Evolutionary conservation across 2,888 invertebrate genomes (phyloP).

Genomic region (Loripinus fragilis): DNA sequence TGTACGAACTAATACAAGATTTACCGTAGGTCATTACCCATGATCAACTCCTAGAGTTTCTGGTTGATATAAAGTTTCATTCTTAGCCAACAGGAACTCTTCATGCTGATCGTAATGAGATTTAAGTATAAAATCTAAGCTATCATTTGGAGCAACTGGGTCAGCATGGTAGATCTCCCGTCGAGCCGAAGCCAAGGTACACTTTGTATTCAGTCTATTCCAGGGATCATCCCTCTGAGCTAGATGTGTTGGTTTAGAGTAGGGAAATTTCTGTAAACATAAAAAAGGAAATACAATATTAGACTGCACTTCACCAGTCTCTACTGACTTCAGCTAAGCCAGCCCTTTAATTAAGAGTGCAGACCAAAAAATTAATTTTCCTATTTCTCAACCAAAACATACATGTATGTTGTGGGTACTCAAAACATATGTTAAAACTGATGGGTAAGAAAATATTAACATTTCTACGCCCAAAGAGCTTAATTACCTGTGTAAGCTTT

Average conservation of each 20-base stretch:
- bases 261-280: conserved; percentile 73
- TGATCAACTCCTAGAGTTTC: conserved; percentile 80
- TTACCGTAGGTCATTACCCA: too few relatives aligned
- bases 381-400: too few relatives aligned
- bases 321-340: too few relatives aligned
- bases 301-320: too few relatives aligned
- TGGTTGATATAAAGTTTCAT: conserved; percentile 81
- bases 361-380: too few relatives aligned
- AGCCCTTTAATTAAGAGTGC: too few relatives aligned
- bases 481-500: too few relatives aligned
- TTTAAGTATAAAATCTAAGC: conserved; percentile 83
- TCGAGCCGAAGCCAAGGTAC: conserved; percentile 79
- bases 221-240: conserved; percentile 81
- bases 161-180: conserved; percentile 80
- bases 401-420: too few relatives aligned
- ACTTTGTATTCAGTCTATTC: conserved; percentile 78
- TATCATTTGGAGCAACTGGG: conserved; percentile 81
- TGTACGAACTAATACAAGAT: too few relatives aligned
- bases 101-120: conserved; percentile 82
- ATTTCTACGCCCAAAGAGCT: too few relatives aligned
- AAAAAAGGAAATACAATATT: conserved; percentile 9
- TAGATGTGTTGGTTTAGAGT: conserved; percentile 77
- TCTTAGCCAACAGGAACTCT: conserved; percentile 78
- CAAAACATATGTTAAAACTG: too few relatives aligned
- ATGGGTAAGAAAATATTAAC: too few relatives aligned